Evolutionary conservation across 1,140 invertebrate genomes (phyloP).

Genomic region (Cylas formicarius): DNA sequence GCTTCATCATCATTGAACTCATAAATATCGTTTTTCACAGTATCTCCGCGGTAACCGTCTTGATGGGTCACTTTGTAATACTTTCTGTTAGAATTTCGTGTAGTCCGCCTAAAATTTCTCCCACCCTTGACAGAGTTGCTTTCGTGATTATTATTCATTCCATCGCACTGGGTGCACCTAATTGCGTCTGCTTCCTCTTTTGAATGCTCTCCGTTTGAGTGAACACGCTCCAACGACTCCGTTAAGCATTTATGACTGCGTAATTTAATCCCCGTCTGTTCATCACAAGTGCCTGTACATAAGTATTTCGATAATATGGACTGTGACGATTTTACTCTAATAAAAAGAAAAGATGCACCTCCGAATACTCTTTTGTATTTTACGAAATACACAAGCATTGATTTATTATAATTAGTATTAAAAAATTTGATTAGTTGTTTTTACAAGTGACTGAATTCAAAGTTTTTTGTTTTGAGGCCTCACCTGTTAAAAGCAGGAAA

Average conservation of each 20-base stretch:
- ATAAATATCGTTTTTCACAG: slow-evolving; percentile 40
- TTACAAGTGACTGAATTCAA: too few species aligned
- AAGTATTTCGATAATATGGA: too few species aligned
- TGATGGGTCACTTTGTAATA: background rate
- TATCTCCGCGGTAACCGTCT: slow-evolving; percentile 20
- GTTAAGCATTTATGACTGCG: slow-evolving; percentile 50
- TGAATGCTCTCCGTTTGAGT: background rate
- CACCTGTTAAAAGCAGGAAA: too few species aligned
- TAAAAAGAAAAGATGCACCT: too few species aligned
- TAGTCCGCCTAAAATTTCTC: slow-evolving; percentile 6
- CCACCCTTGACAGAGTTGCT: slow-evolving; percentile 4
- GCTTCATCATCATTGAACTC: slow-evolving; percentile 45
- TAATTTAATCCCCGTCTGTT: slow-evolving; percentile 50
- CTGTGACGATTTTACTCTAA: too few species aligned
- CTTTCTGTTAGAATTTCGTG: background rate
- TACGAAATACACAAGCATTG: too few species aligned
- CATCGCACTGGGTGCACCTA: slow-evolving; percentile 11
- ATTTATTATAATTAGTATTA: too few species aligned
- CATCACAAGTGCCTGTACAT: slow-evolving; percentile 11
- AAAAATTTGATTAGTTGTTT: too few species aligned
- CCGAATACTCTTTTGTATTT: too few species aligned
- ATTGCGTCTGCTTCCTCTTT: slow-evolving; percentile 4
- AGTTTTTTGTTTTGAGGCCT: too few species aligned
- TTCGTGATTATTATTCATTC: slow-evolving; percentile 13
- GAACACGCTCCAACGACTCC: slow-evolving; percentile 20